These are phyloP conservation scores for Neopelma chrysocephalum DNA, from an alignment of 2,797 vertebrate genomes.

Conservation along the genomic window DNA sequence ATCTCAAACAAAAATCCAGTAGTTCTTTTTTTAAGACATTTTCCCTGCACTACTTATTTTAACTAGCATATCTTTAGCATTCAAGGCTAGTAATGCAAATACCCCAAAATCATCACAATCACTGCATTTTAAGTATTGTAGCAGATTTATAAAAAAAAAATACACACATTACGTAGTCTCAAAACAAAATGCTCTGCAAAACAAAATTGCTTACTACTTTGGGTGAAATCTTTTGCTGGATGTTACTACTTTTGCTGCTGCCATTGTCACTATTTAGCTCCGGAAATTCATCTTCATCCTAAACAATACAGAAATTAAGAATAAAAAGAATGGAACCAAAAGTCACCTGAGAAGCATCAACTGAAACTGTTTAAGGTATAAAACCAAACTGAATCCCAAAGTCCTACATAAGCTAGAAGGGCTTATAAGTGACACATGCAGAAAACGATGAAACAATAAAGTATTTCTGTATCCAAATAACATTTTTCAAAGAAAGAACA, in stretches of 20 bases:
- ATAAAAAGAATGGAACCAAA: not conserved
- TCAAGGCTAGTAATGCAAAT: not conserved
- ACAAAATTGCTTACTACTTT: constrained; percentile 83
- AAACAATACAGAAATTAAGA: constrained; percentile 12
- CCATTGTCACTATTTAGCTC: constrained; percentile 84
- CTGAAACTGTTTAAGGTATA: not conserved
- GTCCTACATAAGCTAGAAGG: not conserved
- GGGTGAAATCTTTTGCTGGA: constrained; percentile 87
- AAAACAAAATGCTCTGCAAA: not conserved
- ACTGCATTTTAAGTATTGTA: not conserved
- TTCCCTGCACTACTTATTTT: not conserved
- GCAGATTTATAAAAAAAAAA: not conserved
- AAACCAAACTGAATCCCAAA: not conserved
- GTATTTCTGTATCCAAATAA: not conserved
- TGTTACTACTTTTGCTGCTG: constrained; percentile 82
- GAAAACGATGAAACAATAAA: not conserved
- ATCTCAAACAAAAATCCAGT: not conserved
- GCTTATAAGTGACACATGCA: not conserved
- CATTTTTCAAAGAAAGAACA: not conserved
- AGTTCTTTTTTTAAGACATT: not conserved
- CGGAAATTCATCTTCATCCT: constrained; percentile 97
- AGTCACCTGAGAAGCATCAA: not conserved
- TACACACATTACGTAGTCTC: not conserved
- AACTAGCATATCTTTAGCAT: not conserved
- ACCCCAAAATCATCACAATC: not conserved